phyloP scores from a whole-genome alignment of 2,113 vertebrate species.

The Mastomys coucha region DNA sequence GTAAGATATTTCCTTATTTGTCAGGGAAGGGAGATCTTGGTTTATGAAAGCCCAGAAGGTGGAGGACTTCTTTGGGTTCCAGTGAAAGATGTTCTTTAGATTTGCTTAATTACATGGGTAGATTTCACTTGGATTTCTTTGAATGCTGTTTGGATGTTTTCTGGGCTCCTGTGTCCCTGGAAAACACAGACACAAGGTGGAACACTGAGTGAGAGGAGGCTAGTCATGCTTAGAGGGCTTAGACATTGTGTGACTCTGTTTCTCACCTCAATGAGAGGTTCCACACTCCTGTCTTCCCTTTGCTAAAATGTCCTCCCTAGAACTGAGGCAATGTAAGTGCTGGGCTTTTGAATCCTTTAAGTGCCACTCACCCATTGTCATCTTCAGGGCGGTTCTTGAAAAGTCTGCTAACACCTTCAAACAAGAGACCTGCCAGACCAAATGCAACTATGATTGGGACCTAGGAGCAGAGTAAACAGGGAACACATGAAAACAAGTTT shows the following conservation, averaged over 20 bases:
- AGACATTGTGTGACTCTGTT: too few relatives aligned
- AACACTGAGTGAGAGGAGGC: background rate
- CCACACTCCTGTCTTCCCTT: background rate
- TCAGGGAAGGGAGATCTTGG: background rate
- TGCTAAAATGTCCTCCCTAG: background rate
- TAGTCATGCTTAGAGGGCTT: fast-evolving
- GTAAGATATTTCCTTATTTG: background rate
- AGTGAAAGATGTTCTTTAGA: background rate
- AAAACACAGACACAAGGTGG: background rate
- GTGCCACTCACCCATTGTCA: background rate
- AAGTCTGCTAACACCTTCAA: fast-evolving
- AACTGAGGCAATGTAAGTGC: background rate
- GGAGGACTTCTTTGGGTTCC: background rate
- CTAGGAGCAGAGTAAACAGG: background rate
- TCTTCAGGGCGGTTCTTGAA: too few relatives aligned
- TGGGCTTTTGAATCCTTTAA: background rate
- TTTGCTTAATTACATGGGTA: background rate
- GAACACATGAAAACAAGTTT: background rate
- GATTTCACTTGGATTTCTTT: background rate
- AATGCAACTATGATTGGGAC: fast-evolving
- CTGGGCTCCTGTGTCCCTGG: background rate
- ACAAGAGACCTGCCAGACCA: fast-evolving
- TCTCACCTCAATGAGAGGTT: background rate
- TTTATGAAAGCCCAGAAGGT: background rate
- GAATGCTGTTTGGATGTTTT: background rate